Base-by-base conservation (phyloP, 2,113 vertebrate genomes). In the Mystacornis crossleyi region DNA sequence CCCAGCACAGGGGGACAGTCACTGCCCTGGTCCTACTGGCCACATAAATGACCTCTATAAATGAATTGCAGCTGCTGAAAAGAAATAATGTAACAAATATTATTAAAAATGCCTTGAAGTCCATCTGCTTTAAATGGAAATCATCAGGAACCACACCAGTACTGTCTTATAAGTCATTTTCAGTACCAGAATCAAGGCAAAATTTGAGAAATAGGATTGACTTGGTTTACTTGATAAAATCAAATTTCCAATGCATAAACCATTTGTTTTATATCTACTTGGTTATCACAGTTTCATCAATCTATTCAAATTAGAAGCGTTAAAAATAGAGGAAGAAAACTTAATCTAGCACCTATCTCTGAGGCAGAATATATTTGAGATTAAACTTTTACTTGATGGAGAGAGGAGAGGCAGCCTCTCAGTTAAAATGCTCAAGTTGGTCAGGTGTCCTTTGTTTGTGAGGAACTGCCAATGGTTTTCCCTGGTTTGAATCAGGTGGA, bases 401-500 rank as follows among this genome's bases (percentile, higher is more conserved):
- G 12, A 61, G 81, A 66, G 38, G n/a, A 75, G 38, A 54, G 53
- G 53, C 16, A 54, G 21, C 34, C 54, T 81, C 29, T 75, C 42
- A 29, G 12, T 81, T 69, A 4, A 89, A 45, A 47, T 33, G 34
- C 14, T 18, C 21, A 13, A 8, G 26, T 31, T 8, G 42, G 5
- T 79, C 14, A 18, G 0, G 0, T 34, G 47, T 54, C 29, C 34
- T 90, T 85, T 88, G 42, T 70, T 67, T 72, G 26, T 81, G 66
- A 83, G 42, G 26, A 74, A 12, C 10, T 85, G 65, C 94, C 69
- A n/a, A 23, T 75, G 3, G 10, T 24, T 80, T 67, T 85, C 45
- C 8, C 54, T 95, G 67, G 36, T 88, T 71, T 69, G 18, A 3
- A 17, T 84, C 93, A 99, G 99, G 98, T 98, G 95, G 99, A 99